Evolutionary conservation across 2,888 invertebrate genomes (phyloP).

Genomic region (Sussaba pulchella): DNA sequence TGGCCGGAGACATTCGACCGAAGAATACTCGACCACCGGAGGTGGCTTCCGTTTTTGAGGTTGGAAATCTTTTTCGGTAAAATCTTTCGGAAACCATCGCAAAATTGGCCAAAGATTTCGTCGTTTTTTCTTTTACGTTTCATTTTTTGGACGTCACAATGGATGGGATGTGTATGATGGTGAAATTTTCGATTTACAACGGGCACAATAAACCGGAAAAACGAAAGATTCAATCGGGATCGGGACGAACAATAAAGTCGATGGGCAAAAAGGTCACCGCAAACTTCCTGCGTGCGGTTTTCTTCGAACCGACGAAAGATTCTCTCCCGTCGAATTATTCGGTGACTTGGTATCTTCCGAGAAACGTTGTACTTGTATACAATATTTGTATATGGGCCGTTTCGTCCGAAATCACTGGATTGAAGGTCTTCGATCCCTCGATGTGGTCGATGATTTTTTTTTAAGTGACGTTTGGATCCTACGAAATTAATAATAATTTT

Average conservation of each 20-base stretch:
- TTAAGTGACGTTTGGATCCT: too few species aligned
- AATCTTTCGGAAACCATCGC: too few species aligned
- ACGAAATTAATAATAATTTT: too few species aligned
- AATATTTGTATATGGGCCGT: too few species aligned
- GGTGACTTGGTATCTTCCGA: neutral
- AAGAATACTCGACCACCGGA: constrained; percentile 35
- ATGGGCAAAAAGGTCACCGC: constrained; percentile 44
- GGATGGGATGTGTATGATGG: too few species aligned
- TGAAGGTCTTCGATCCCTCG: too few species aligned
- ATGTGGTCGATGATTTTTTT: too few species aligned
- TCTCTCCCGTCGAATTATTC: neutral
- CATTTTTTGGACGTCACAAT: neutral
- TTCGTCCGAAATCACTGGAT: too few species aligned
- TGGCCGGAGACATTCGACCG: constrained; percentile 22
- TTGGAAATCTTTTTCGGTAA: constrained; percentile 37
- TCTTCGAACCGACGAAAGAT: neutral
- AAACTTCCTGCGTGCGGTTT: constrained; percentile 58
- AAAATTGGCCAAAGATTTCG: too few species aligned
- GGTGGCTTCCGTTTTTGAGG: constrained; percentile 20
- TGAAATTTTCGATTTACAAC: too few species aligned
- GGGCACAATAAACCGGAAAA: constrained; percentile 11
- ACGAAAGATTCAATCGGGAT: constrained; percentile 6
- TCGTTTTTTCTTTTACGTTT: too few species aligned
- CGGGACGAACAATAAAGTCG: neutral
- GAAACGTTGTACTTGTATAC: neutral